phyloP scores from a whole-genome alignment of 35 echinoderm and acorn worm genomes.

The Lytechinus pictus region DNA sequence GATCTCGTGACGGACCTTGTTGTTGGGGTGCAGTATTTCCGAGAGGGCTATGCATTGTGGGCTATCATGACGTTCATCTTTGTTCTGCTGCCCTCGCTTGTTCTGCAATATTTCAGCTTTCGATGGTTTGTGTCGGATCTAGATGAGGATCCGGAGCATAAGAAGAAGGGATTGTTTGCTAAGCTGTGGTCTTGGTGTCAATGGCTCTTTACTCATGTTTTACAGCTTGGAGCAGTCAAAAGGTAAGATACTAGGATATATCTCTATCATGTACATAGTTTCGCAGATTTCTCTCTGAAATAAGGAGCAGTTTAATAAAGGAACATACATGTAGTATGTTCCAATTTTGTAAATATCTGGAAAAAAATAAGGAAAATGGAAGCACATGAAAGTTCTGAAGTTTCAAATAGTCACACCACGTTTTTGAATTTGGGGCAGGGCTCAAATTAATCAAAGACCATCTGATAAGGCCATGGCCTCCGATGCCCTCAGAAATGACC shows the following conservation, averaged over 20 bases:
- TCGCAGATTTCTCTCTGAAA: no score
- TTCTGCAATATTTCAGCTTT: slow-evolving; percentile 91
- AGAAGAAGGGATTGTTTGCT: not conserved
- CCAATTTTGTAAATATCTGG: no score
- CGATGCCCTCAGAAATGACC: no score
- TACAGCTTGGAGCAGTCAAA: slow-evolving; percentile 90
- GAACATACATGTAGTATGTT: no score
- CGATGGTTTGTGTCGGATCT: slow-evolving; percentile 85
- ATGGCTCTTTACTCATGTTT: slow-evolving; percentile 78
- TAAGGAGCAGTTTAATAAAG: no score
- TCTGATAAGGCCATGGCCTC: no score
- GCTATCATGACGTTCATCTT: slow-evolving; percentile 86
- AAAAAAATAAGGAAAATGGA: no score
- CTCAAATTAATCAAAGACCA: no score
- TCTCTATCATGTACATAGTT: no score
- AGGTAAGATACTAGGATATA: slow-evolving; percentile 56
- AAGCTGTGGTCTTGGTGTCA: slow-evolving; percentile 72
- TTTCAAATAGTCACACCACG: no score
- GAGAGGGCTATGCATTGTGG: slow-evolving; percentile 60
- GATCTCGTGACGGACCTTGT: slow-evolving; percentile 86
- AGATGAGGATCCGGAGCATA: slow-evolving; percentile 33
- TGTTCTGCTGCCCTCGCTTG: slow-evolving; percentile 81
- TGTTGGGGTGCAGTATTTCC: slow-evolving; percentile 75
- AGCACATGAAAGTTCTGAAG: no score
- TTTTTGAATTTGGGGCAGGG: no score